phyloP scores from a whole-genome alignment of 2,888 invertebrate genomes.

The Apodemia zela region DNA sequence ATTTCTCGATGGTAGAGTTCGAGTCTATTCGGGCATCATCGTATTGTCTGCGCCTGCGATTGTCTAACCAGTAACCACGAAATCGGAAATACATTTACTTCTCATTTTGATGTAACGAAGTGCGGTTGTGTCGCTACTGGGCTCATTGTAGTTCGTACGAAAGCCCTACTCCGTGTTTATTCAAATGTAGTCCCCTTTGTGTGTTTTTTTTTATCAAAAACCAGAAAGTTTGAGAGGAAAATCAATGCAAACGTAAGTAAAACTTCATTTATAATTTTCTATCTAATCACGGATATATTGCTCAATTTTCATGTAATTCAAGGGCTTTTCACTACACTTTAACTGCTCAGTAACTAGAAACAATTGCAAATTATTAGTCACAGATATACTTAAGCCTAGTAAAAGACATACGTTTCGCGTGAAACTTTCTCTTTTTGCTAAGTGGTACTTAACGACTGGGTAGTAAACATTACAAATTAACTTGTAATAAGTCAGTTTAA shows the following conservation, averaged over 20 bases:
- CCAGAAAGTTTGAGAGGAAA: constrained; percentile 66
- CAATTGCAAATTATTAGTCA: not conserved
- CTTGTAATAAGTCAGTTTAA: not conserved
- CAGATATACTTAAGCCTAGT: not conserved
- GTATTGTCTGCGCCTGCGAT: constrained; percentile 29
- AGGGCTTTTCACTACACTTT: constrained; percentile 29
- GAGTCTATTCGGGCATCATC: constrained; percentile 2
- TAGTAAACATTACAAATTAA: not conserved
- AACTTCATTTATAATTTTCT: constrained; percentile 25
- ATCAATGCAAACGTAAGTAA: constrained; percentile 74
- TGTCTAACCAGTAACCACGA: constrained; percentile 24
- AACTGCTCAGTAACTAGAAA: constrained; percentile 14
- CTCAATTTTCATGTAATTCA: constrained; percentile 42
- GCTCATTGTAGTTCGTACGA: constrained; percentile 77
- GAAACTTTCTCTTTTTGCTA: constrained; percentile 22
- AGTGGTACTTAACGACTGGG: not conserved
- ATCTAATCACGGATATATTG: constrained; percentile 42
- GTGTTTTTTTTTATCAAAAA: constrained; percentile 53
- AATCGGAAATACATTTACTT: constrained; percentile 40
- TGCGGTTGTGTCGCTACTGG: constrained; percentile 68
- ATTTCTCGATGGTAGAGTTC: not conserved
- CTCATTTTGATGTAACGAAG: constrained; percentile 68
- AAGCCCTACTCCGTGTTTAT: constrained; percentile 71
- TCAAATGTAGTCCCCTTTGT: constrained; percentile 79
- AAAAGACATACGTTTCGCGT: not conserved